These are phyloP conservation scores for Oasisia sp. DNA, from an alignment of 2,888 invertebrate species.

Conservation along the genomic window DNA sequence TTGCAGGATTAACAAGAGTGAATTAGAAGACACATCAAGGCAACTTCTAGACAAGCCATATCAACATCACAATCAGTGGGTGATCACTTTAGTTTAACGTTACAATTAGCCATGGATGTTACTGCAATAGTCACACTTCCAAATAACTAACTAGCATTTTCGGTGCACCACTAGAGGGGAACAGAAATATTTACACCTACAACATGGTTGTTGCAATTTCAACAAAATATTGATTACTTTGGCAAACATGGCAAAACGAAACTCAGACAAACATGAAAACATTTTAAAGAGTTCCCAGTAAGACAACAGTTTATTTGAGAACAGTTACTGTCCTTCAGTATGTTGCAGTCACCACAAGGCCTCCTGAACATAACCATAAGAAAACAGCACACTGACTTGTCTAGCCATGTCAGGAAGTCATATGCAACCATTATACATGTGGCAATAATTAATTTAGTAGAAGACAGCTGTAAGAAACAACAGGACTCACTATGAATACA, in stretches of 20 bases:
- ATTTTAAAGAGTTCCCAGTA: too few relatives aligned
- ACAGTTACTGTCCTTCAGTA: not conserved
- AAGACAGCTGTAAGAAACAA: not conserved
- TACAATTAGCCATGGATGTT: too few relatives aligned
- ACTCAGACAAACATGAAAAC: too few relatives aligned
- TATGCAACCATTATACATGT: not conserved
- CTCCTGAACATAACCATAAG: not conserved
- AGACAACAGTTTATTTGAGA: not conserved
- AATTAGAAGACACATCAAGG: not conserved
- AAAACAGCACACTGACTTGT: not conserved
- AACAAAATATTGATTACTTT: too few relatives aligned
- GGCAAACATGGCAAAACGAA: too few relatives aligned
- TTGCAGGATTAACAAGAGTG: not conserved
- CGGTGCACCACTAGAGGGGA: too few relatives aligned
- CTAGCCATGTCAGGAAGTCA: not conserved
- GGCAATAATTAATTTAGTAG: not conserved
- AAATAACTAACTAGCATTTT: too few relatives aligned
- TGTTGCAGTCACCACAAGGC: not conserved
- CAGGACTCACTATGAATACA: constrained; percentile 1
- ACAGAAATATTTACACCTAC: too few relatives aligned
- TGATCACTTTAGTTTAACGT: not conserved
- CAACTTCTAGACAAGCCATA: not conserved
- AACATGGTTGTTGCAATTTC: too few relatives aligned
- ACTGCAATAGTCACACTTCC: too few relatives aligned
- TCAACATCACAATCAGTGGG: not conserved